Evolutionary conservation across 2,888 invertebrate species (phyloP), one percentile per base, ranked within the genome.

Genomic region (Drosophila birchii): DNA sequence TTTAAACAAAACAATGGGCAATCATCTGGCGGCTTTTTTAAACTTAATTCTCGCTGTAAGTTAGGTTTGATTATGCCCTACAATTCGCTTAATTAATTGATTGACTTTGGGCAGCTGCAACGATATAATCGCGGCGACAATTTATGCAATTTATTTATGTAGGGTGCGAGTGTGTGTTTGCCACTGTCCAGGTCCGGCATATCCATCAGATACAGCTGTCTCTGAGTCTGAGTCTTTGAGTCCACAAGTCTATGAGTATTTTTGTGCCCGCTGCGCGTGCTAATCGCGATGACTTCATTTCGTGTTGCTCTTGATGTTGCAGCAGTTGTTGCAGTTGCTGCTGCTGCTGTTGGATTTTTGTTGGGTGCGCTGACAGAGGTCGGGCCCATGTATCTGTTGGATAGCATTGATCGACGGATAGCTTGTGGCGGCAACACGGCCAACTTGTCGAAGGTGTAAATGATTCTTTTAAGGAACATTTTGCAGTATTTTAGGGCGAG

Each of bases 231-330:
- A 34, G 20, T 20, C 20, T 53, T 20, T 18, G 29, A 47, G 47
- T 47, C 49, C 26, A 45, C 26, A 26, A 26, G 45, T 49, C 29
- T 47, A 7, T 49, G 49, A 20, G 18, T 34, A 20, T 39, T 29
- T 34, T 56, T 56, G 5, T 29, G 47, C 62, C 39, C 38, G 64
- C 71, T 75, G 81, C 76, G 75, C 79, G 75, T 74, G 79, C 80
- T 79, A 84, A 85, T 85, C 87, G 83, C 88, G 87, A 85, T 86
- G 89, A 85, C 87, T 85, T 88, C 87, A 84, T 81, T 84, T 74
- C 78, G 55, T 82, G 88, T 82, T 75, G 55, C 62, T 49, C 57
- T 62, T 70, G 69, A 47, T 69, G 69, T 57, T 49, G 69, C 47
- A 41, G 29, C 16, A 32, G 39, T 44, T 18, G 62, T 23, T 34